Evolutionary conservation across 2,113 vertebrate species (phyloP).

Genomic region (Melanostigma gelatinosum): DNA sequence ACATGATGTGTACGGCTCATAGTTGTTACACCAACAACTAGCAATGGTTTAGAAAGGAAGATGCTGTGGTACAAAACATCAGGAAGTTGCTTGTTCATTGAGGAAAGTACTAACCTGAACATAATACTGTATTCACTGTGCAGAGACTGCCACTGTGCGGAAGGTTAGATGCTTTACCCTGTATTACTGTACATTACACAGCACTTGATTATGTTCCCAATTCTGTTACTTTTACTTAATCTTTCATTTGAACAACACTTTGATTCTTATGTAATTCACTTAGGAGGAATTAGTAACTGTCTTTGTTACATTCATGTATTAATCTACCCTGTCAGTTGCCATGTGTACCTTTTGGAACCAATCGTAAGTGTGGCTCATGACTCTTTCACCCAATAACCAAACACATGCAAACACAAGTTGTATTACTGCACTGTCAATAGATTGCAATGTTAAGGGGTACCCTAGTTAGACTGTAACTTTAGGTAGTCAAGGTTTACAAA

Average conservation of each 20-base stretch:
- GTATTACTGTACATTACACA: constrained; percentile 23
- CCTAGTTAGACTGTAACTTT: constrained; percentile 3
- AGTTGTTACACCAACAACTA: constrained; percentile 14
- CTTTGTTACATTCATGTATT: constrained; percentile 32
- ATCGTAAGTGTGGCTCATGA: constrained; percentile 3
- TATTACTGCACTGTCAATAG: background rate
- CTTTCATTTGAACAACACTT: background rate
- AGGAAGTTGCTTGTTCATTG: background rate
- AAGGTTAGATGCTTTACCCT: constrained; percentile 30
- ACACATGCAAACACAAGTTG: constrained; percentile 1
- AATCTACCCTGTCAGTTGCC: background rate
- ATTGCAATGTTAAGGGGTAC: background rate
- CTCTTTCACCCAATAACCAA: constrained; percentile 7
- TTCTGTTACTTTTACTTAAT: constrained; percentile 4
- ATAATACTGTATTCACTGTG: constrained; percentile 14
- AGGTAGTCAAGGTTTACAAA: constrained; percentile 26
- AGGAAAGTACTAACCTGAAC: background rate
- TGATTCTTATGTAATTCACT: constrained; percentile 13
- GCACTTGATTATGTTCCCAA: constrained; percentile 4
- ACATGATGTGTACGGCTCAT: constrained; percentile 33
- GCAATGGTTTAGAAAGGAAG: constrained; percentile 16
- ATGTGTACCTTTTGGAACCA: constrained; percentile 17
- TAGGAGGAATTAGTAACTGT: constrained; percentile 23
- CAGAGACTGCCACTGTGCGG: constrained; percentile 46
- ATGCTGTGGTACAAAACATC: constrained; percentile 23